Percentiles rank a stretch among this genome's conserved stretches.
Evolutionary conservation across 1,140 invertebrate species (phyloP).

Genomic region (Leptopilina clavipes): DNA sequence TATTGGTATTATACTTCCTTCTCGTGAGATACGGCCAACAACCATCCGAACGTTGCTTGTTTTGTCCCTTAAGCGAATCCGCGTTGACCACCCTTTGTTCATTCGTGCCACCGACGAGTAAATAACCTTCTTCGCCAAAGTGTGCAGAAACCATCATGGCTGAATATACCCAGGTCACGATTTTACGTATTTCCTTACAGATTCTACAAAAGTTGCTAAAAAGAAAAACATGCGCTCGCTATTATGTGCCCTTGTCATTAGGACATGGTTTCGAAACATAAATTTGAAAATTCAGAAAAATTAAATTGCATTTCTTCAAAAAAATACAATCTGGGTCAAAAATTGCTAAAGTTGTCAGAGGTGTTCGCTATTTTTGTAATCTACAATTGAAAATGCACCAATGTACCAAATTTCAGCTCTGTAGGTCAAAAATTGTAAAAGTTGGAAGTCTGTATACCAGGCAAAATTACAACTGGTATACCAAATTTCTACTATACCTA

Average conservation of each 20-base stretch:
- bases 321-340: no score
- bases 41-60: constrained; percentile 52
- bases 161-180: constrained; percentile 32
- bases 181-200: constrained; percentile 26
- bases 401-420: no score
- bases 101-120: constrained; percentile 49
- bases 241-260: neutral
- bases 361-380: no score
- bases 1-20: constrained; percentile 37
- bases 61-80: constrained; percentile 56
- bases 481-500: no score
- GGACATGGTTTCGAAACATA: neutral
- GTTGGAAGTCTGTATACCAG: no score
- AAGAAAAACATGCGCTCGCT: neutral
- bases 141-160: constrained; percentile 33
- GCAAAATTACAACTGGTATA: no score
- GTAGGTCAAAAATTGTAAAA: no score
- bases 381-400: no score
- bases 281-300: no score
- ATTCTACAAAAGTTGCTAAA: neutral
- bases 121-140: constrained; percentile 34
- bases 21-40: constrained; percentile 48
- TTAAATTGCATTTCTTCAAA: no score
- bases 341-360: no score
- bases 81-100: constrained; percentile 58